These are phyloP conservation scores for Heliconius himera DNA, from an alignment of 1,140 invertebrate species.

Conservation along the genomic window DNA sequence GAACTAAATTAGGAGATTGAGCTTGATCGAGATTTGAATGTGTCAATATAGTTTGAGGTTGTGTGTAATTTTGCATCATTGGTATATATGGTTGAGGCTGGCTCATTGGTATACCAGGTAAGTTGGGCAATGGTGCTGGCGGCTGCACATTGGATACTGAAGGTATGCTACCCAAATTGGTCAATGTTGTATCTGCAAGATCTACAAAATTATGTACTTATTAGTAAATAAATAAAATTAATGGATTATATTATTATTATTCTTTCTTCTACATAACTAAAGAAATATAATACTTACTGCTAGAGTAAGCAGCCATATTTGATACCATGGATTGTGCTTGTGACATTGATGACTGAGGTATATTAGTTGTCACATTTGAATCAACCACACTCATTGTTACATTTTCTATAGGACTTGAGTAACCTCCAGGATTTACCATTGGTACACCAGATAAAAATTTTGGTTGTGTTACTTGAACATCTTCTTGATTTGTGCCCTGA, in stretches of 20 bases:
- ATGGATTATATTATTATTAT: no score
- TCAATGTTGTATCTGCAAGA: conserved; percentile 74
- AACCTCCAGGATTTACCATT: conserved; percentile 74
- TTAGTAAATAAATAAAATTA: background rate
- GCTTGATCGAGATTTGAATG: conserved; percentile 34
- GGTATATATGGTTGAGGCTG: conserved; percentile 81
- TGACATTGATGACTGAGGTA: conserved; percentile 49
- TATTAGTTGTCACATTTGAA: conserved; percentile 23
- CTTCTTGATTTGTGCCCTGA: conserved; percentile 45
- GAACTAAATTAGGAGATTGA: conserved; percentile 19
- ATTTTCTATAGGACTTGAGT: conserved; percentile 30
- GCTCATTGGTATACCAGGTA: conserved; percentile 84
- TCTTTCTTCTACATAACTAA: background rate
- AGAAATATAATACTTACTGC: conserved; percentile 64
- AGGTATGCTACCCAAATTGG: conserved; percentile 75
- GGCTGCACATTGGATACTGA: conserved; percentile 74
- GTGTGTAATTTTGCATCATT: conserved; percentile 76
- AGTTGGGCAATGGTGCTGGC: conserved; percentile 79
- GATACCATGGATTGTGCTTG: conserved; percentile 67
- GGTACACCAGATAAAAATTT: conserved; percentile 78
- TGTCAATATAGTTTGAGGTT: conserved; percentile 49
- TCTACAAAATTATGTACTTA: conserved; percentile 54
- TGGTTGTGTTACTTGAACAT: conserved; percentile 57
- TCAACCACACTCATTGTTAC: conserved; percentile 13
- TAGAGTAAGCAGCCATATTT: conserved; percentile 76